Percentiles rank a stretch among this genome's conserved stretches.
Evolutionary conservation across 2,888 invertebrate genomes (phyloP).

Genomic region (Limnephilus auricula): DNA sequence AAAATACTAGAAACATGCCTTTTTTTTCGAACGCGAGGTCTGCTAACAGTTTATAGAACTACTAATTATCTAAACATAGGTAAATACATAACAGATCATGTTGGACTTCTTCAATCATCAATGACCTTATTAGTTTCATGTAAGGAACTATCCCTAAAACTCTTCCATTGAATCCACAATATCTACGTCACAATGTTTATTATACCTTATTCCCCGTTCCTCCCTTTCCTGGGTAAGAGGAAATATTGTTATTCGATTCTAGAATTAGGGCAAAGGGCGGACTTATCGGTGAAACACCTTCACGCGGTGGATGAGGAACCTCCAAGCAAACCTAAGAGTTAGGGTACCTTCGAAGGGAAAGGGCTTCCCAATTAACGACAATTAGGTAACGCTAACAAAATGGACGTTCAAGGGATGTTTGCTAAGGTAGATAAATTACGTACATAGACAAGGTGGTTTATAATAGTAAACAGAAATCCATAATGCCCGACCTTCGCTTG

Average conservation of each 20-base stretch:
- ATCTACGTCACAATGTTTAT: background rate
- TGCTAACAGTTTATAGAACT: too few relatives aligned
- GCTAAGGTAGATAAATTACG: background rate
- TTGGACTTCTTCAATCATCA: too few relatives aligned
- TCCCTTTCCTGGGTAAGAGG: background rate
- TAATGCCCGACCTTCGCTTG: background rate
- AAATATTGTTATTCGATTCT: slow-evolving; percentile 40
- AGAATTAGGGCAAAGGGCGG: slow-evolving; percentile 34
- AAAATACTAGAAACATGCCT: too few relatives aligned
- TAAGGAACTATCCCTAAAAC: background rate
- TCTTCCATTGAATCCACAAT: background rate
- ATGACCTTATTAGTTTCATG: background rate
- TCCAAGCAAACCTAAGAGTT: background rate
- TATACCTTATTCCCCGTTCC: background rate
- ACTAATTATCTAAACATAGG: too few relatives aligned
- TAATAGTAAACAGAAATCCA: background rate
- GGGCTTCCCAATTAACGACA: slow-evolving; percentile 46
- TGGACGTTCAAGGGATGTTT: slow-evolving; percentile 17
- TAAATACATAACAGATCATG: too few relatives aligned
- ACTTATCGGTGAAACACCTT: slow-evolving; percentile 31
- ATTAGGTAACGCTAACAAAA: slow-evolving; percentile 23
- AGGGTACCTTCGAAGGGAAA: background rate
- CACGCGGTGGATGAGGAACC: background rate
- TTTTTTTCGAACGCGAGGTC: too few relatives aligned
- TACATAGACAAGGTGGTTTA: background rate